These are phyloP conservation scores for Drosophila heteroneura DNA, from an alignment of 2,888 invertebrate species.

Conservation along the genomic window DNA sequence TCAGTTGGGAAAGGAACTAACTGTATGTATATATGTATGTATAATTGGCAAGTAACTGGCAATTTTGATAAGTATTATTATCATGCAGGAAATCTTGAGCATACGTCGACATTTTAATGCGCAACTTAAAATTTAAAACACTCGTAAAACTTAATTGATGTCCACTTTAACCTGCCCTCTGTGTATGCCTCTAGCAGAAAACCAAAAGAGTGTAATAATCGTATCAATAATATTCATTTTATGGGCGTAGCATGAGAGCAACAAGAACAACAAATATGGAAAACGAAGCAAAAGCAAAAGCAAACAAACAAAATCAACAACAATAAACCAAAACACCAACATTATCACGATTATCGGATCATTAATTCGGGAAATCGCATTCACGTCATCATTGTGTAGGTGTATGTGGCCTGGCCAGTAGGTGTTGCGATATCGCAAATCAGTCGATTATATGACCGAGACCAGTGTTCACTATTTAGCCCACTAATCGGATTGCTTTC, in stretches of 20 bases:
- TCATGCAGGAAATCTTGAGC: neutral
- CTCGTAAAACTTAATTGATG: constrained; percentile 56
- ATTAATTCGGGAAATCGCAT: neutral
- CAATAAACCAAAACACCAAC: constrained; percentile 18
- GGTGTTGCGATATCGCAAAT: constrained; percentile 30
- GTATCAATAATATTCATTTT: constrained; percentile 30
- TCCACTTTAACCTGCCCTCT: neutral
- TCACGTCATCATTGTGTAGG: constrained; percentile 1
- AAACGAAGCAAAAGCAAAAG: neutral
- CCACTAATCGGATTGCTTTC: constrained; percentile 51
- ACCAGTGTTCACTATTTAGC: constrained; percentile 51
- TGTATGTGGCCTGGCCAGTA: neutral
- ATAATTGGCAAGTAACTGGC: constrained; percentile 30
- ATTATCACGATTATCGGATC: constrained; percentile 15
- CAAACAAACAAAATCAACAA: constrained; percentile 18
- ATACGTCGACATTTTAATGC: constrained; percentile 32
- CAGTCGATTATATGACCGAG: constrained; percentile 64
- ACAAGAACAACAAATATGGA: neutral
- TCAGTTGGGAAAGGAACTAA: neutral
- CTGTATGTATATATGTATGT: neutral
- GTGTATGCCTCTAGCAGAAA: constrained; percentile 16
- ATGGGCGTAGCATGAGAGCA: constrained; percentile 12
- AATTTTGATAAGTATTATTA: constrained; percentile 35
- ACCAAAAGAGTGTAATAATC: neutral
- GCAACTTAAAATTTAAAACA: constrained; percentile 42